Conservation (phyloP, 2,888 invertebrate genomes). For the Platypus cylindrus region DNA sequence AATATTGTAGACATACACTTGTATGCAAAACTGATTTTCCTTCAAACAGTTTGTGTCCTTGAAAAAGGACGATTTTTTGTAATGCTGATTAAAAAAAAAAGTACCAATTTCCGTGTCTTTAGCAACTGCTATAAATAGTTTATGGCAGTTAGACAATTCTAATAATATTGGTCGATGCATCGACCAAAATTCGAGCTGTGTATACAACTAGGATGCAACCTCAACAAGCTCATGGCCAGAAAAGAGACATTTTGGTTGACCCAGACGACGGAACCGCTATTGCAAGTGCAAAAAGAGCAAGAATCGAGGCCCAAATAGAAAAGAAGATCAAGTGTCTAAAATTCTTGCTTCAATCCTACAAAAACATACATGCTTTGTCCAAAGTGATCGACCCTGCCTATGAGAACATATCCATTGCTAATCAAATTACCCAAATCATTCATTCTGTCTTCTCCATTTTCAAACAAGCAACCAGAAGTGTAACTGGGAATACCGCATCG, state of each 20-base stretch:
- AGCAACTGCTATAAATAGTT: too few relatives aligned
- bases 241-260: background rate
- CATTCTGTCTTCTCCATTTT: background rate
- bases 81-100: too few relatives aligned
- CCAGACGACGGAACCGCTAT: background rate
- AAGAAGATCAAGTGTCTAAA: background rate
- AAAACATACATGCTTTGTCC: background rate
- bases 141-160: too few relatives aligned
- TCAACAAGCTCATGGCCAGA: background rate
- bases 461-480: background rate
- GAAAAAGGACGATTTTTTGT: too few relatives aligned
- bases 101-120: too few relatives aligned
- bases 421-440: background rate
- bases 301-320: background rate
- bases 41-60: too few relatives aligned
- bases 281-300: background rate
- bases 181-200: too few relatives aligned
- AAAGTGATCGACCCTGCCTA: background rate
- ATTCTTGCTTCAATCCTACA: background rate
- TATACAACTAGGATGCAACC: slow-evolving; percentile 1
- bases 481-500: background rate
- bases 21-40: too few relatives aligned
- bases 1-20: too few relatives aligned
- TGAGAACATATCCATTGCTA: background rate
- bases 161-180: too few relatives aligned